Evolutionary conservation across 2,113 vertebrate species (phyloP).

Genomic region (Brachionichthys hirsutus): DNA sequence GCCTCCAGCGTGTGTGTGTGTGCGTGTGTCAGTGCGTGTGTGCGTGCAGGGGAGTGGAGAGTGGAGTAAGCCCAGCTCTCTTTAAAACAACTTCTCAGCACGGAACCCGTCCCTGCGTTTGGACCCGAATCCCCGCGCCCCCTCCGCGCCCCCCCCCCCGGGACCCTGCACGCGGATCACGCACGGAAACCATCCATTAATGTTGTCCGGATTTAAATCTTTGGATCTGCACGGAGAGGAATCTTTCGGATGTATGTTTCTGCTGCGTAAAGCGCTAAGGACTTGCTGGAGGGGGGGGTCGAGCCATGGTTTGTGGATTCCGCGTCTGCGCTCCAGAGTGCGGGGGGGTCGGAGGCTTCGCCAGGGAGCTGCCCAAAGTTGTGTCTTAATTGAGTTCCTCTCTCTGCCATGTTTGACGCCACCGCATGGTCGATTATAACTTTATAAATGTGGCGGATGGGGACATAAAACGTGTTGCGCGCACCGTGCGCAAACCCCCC

Average conservation of each 20-base stretch:
- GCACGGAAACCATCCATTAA: conserved; percentile 9
- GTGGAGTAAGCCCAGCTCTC: conserved; percentile 61
- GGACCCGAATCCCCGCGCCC: conserved; percentile 33
- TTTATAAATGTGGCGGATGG: conserved; percentile 73
- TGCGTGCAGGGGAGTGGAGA: conserved; percentile 60
- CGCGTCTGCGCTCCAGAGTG: conserved; percentile 45
- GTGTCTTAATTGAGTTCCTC: conserved; percentile 49
- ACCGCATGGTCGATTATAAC: conserved; percentile 43
- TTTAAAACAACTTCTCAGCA: conserved; percentile 69
- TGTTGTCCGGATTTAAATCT: conserved; percentile 58
- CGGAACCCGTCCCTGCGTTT: conserved; percentile 59
- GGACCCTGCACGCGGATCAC: conserved; percentile 33
- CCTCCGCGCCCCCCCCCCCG: conserved; percentile 16
- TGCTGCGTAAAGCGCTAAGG: conserved; percentile 16
- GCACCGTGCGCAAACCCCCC: conserved; percentile 67
- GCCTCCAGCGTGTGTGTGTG: conserved; percentile 13
- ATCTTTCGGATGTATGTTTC: conserved; percentile 40
- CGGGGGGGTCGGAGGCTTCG: conserved; percentile 34
- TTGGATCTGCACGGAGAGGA: conserved; percentile 40
- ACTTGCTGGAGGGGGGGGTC: conserved; percentile 8
- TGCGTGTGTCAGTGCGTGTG: conserved; percentile 38
- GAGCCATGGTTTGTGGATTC: conserved; percentile 49
- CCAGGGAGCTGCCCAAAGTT: conserved; percentile 42
- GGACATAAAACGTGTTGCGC: conserved; percentile 57
- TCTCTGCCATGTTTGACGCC: conserved; percentile 54